These are phyloP conservation scores for Ondatra zibethicus DNA, from an alignment of 2,113 vertebrate genomes.

Conservation along the genomic window DNA sequence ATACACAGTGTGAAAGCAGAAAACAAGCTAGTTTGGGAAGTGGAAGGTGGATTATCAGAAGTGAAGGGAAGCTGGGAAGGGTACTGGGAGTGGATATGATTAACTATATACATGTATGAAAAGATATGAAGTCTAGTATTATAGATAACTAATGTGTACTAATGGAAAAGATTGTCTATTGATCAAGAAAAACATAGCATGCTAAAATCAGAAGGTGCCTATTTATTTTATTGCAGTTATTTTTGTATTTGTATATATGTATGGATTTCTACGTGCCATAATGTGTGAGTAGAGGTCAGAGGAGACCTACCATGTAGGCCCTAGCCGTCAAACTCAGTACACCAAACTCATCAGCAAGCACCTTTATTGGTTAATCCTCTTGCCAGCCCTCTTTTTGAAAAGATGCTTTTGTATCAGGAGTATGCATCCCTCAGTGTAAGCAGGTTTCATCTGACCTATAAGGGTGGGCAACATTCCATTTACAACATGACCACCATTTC, in stretches of 20 bases:
- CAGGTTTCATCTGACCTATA: background rate
- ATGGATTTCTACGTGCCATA: background rate
- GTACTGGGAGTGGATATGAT: background rate
- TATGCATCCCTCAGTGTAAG: background rate
- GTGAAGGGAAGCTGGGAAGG: too few relatives aligned
- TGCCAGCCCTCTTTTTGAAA: background rate
- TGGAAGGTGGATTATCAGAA: background rate
- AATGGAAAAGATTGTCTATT: background rate
- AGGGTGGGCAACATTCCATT: background rate
- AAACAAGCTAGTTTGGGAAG: background rate
- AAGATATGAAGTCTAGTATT: background rate
- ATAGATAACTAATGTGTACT: background rate
- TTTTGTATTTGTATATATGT: background rate
- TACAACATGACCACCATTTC: conserved; percentile 29
- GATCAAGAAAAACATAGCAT: background rate
- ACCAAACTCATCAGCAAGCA: background rate
- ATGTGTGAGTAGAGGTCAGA: background rate
- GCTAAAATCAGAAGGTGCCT: background rate
- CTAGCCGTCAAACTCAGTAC: background rate
- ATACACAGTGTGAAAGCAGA: background rate
- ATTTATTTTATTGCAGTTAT: background rate
- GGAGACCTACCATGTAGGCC: background rate
- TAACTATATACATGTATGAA: background rate
- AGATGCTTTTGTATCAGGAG: background rate
- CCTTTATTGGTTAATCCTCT: background rate